Evolutionary conservation across 2,797 vertebrate species (phyloP).

Genomic region (Aotus griseimembra): DNA sequence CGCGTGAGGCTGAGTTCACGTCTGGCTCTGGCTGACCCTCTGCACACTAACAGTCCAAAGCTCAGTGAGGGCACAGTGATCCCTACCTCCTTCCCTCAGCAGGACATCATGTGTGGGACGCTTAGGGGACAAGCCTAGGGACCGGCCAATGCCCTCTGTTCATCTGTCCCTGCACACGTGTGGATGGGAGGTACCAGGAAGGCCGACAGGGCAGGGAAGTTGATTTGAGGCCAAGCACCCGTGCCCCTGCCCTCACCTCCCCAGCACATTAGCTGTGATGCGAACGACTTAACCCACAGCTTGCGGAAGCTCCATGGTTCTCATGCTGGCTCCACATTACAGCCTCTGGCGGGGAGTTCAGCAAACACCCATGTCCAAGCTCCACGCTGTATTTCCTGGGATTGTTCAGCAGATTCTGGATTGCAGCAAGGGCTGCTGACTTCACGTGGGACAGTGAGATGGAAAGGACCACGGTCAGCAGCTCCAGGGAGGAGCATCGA

Average conservation of each 20-base stretch:
- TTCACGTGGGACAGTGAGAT: fast-evolving
- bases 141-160: not conserved
- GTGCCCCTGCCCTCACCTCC: fast-evolving
- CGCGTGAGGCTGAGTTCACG: not conserved
- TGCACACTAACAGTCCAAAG: too few species aligned
- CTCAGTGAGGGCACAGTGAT: not conserved
- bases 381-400: not conserved
- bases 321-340: fast-evolving
- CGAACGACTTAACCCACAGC: fast-evolving
- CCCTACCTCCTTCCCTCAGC: too few species aligned
- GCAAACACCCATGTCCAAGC: not conserved
- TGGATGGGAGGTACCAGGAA: not conserved
- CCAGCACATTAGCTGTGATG: fast-evolving
- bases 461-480: fast-evolving
- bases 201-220: fast-evolving
- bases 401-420: not conserved
- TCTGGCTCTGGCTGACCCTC: not conserved
- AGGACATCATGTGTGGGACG: not conserved
- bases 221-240: not conserved
- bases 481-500: not conserved
- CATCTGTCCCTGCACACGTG: not conserved
- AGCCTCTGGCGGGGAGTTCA: not conserved
- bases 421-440: not conserved
- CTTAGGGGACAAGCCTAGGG: not conserved
- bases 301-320: fast-evolving